Conservation (phyloP, 2,888 invertebrate species). For the Glyphotaelius pellucidus region DNA sequence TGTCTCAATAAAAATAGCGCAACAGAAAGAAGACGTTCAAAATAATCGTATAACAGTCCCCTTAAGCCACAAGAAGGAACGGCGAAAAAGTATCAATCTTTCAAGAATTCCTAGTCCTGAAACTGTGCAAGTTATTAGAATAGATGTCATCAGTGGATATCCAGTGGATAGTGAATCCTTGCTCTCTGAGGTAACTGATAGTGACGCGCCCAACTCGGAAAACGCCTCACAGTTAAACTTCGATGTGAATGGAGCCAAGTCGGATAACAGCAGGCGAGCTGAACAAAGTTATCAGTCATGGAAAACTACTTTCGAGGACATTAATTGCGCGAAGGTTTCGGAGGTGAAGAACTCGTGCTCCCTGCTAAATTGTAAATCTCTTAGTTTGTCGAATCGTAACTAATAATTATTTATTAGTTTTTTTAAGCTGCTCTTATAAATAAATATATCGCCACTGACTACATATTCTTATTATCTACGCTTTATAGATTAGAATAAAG, state of each 20-base stretch:
- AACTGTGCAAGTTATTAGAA: constrained; percentile 75
- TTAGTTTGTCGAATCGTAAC: constrained; percentile 56
- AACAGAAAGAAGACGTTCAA: constrained; percentile 10
- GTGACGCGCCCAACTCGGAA: constrained; percentile 55
- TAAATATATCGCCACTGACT: not conserved
- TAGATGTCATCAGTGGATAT: constrained; percentile 72
- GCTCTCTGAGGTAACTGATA: constrained; percentile 61
- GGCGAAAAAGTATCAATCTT: constrained; percentile 74
- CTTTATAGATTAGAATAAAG: not conserved
- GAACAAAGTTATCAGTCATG: constrained; percentile 24
- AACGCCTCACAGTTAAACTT: constrained; percentile 44
- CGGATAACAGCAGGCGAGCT: not conserved
- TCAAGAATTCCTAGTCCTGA: constrained; percentile 75
- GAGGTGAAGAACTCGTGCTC: constrained; percentile 18
- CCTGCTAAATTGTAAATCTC: constrained; percentile 61
- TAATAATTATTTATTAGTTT: not conserved
- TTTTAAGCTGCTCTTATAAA: not conserved
- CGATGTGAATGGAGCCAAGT: not conserved
- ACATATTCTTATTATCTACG: not conserved
- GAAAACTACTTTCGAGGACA: constrained; percentile 46
- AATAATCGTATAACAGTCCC: not conserved
- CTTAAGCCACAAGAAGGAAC: constrained; percentile 56
- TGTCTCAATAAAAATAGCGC: not conserved
- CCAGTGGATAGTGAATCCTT: constrained; percentile 64
- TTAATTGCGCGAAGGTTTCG: not conserved